Base-by-base conservation (phyloP, 35 echinoderm and acorn worm species). In the Acanthaster planci region DNA sequence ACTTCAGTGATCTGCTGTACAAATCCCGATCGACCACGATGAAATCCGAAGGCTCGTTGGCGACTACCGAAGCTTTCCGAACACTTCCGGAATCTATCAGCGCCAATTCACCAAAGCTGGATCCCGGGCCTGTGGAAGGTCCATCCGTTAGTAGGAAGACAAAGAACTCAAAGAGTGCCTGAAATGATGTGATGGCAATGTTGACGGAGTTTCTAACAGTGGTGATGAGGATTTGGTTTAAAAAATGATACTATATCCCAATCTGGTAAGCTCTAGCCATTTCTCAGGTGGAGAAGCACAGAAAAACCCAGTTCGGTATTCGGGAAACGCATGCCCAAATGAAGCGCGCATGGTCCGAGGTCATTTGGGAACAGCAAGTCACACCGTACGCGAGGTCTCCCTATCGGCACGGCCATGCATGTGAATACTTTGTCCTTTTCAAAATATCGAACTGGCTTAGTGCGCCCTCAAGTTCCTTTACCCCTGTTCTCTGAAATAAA, bases 91-190 rank as follows among this genome's bases (percentile, higher is more conserved):
- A 38, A 22, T 88, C 64, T 14, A 95, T 91, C 2, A 95, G 50
- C 30, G 93, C 93, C 35, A 95, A 29, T 42, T 95, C 93, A 2
- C 93, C 93, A 50, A 95, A 95, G 57, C 93, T 95, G 17, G 67
- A 59, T 37, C 93, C 93, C 8, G 93, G 40, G 42, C 92, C 91
- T 93, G 8, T 0, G 27, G 78, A 53, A 47, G 51, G 31, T n/a
- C 2, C n/a, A n/a, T n/a, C 5, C 3, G 32, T 27, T 22, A 7
- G 18, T 4, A 27, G 7, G 7, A 67, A 27, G n/a, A 18, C 60
- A 18, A 7, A 7, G 60, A 22, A 22, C 4, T 27, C 4, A 22
- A 7, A 35, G n/a, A 35, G 60, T 22, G 12, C 54, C 12, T 14
- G 54, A n/a, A 12, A 12, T 14, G 22, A n/a, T 57, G 12, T 57